Conservation (phyloP, 1,140 invertebrate species). For the Drosophila sp. region DNA sequence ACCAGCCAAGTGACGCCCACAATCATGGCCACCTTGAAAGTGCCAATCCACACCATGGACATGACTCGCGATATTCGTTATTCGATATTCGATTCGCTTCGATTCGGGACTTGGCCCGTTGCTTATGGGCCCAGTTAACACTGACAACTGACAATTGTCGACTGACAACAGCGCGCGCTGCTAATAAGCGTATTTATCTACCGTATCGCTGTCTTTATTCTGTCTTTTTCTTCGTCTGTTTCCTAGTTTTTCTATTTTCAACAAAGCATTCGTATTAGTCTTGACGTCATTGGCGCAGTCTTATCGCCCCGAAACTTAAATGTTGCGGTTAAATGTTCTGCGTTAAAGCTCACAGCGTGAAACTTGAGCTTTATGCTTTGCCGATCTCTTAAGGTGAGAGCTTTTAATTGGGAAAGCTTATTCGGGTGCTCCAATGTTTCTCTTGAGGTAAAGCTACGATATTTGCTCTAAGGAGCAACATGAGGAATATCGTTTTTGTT, state of each 20-base stretch:
- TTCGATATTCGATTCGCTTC: too few relatives aligned
- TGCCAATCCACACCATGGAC: constrained; percentile 86
- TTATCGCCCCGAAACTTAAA: constrained; percentile 22
- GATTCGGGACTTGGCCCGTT: not conserved
- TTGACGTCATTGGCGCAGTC: constrained; percentile 52
- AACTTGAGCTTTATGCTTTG: not conserved
- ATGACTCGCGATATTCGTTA: constrained; percentile 69
- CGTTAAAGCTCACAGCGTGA: not conserved
- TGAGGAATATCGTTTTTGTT: too few relatives aligned
- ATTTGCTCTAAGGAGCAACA: too few relatives aligned
- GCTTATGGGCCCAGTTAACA: constrained; percentile 19
- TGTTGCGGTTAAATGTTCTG: not conserved
- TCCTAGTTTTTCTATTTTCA: constrained; percentile 1
- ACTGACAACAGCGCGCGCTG: constrained; percentile 18
- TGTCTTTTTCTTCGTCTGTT: not conserved
- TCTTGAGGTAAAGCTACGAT: not conserved
- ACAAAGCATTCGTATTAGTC: constrained; percentile 17
- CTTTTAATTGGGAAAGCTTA: not conserved
- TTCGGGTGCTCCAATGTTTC: not conserved
- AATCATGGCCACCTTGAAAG: constrained; percentile 86
- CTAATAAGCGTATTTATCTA: constrained; percentile 15
- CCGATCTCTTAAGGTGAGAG: not conserved
- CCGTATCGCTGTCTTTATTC: constrained; percentile 2
- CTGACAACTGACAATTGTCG: constrained; percentile 1
- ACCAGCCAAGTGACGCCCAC: constrained; percentile 86